A percentile compares a stretch with the other conserved stretches of the same genome.
Conservation (phyloP, 2,888 invertebrate genomes). For the Aspidiotus rigidus region DNA sequence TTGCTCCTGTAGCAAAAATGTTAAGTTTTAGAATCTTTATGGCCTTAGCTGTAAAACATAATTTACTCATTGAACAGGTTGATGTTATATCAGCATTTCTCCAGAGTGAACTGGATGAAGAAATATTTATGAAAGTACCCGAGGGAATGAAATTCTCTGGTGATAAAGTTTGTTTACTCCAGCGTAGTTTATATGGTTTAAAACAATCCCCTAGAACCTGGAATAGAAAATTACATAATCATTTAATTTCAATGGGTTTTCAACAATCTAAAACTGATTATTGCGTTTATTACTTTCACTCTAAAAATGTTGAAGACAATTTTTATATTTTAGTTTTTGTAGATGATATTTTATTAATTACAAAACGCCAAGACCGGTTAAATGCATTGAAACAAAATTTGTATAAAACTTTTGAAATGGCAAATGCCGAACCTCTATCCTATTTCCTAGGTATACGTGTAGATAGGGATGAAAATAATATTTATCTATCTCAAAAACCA, state of each 20-base stretch:
- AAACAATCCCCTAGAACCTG: background rate
- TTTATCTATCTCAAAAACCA: background rate
- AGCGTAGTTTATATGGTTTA: background rate
- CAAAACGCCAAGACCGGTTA: too few relatives aligned
- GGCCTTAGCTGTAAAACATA: background rate
- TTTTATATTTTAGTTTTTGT: too few relatives aligned
- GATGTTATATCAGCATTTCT: background rate
- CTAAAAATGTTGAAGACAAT: too few relatives aligned
- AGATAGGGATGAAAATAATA: background rate
- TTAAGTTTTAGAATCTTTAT: background rate
- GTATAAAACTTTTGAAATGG: too few relatives aligned
- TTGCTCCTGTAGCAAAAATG: slow-evolving; percentile 37
- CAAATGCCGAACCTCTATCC: too few relatives aligned
- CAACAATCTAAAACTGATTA: background rate
- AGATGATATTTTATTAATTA: too few relatives aligned
- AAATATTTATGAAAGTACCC: background rate
- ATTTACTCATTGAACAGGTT: background rate
- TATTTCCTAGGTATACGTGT: background rate
- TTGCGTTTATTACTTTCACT: background rate
- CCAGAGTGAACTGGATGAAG: background rate
- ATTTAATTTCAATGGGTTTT: background rate
- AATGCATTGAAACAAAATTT: too few relatives aligned
- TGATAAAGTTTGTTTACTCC: background rate
- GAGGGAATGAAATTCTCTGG: background rate
- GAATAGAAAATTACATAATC: background rate